Evolutionary conservation across 2,113 vertebrate species (phyloP), one percentile per base, ranked within the genome.

Genomic region (Dissostichus mawsoni): DNA sequence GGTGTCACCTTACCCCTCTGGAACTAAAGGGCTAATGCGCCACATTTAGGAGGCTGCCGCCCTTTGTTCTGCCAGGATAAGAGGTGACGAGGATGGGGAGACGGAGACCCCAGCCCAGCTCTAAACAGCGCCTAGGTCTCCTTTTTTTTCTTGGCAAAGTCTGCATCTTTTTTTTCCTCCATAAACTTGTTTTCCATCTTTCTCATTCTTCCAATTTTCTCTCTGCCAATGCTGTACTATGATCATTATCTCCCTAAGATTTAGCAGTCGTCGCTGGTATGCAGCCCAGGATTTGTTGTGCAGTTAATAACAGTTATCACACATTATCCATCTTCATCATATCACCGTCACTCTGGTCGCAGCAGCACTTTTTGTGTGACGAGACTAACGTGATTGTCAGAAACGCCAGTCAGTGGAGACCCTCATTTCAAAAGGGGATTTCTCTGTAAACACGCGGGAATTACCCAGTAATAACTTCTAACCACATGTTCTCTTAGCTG

Each of bases 1-100:
- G 92, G 92, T 93, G 90, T 94, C 93, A 91, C 92, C 91, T 92
- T 92, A 86, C 90, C 87, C 91, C 91, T 89, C 85, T 91, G 90
- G 88, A 92, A 92, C 91, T 92, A 92, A 93, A 92, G 88, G 88
- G 85, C 93, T 93, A 92, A 93, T 94, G 89, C 83, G 23, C 85
- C 82, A 81, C 90, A 92, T 94, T 94, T 93, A 94, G 93, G 90
- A 90, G 89, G 85, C 91, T 90, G 86, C 89, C 75, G 66, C 76
- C 90, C 81, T 94, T 94, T 94, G 93, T 94, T 92, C 81, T 87
- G 89, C 69, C 66, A 69, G 76, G 47, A 61, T 80, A 78, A 87
- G 86, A 84, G 87, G 73, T 92, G 90, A 93, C 4, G 16, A 76
- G 48, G 83, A 89, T 65, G 52, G 71, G 77, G 81, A 81, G 56